Evolutionary conservation across 1,140 invertebrate species (phyloP), one percentile per base, ranked within the genome.

Genomic region (Zaprionus lachaisei): DNA sequence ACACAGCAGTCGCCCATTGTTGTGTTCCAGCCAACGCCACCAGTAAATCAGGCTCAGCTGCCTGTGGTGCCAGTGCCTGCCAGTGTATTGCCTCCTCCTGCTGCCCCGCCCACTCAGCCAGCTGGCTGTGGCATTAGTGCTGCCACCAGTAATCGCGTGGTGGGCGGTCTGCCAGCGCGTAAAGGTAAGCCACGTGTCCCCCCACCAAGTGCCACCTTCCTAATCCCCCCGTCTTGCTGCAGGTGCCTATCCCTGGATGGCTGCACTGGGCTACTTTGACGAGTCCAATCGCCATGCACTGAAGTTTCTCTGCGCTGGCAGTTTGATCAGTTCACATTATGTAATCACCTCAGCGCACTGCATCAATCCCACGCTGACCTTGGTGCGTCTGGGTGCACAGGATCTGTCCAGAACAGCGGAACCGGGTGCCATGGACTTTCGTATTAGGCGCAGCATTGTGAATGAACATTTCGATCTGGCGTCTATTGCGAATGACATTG

Each of bases 331-430:
- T 14, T 79, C 94, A 0, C 93, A 94, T 11, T 97, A 97, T 90
- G 94, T 98, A 1, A 74, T 98, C 4, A 98, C 97, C 1, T 97
- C 97, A 5, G 97, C 95, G 0, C 97, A 98, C 91, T 98, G 97
- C 92, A 95, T 98, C 15, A 92, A 76, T 72, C 26, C 78, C 2
- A 57, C 61, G 51, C 24, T 92, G 47, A 72, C 61, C 0, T 31
- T 89, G 72, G 81, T 91, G 6, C 71, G 91, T 7, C 82, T 97
- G 0, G 97, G 97, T 2, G 97, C 97, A 56, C 94, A 97, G 75
- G 94, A 97, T 92, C 82, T 97, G 1, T 93, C 93, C 2, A 90
- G 94, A 34, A 15, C 68, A 0, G 95, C 96, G 34, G 95, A 95
- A 1, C 94, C 95, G 0, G 92, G 93, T 1, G 96, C 96, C 0